Evolutionary conservation across 2,888 invertebrate species (phyloP), one percentile per base, ranked within the genome.

Genomic region (Drosophila anceps): DNA sequence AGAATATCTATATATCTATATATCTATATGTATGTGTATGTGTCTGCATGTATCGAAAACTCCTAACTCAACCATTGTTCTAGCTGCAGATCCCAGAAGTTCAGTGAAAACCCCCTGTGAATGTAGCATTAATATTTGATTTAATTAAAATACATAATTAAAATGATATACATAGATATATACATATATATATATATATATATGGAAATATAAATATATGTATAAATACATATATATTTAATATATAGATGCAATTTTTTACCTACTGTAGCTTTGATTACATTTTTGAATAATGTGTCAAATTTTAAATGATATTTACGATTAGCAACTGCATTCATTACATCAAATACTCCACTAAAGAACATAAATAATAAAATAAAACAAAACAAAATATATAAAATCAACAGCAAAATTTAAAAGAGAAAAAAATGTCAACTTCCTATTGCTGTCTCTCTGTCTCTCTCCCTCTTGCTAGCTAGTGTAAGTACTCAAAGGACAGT

Each of bases 241-340:
- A 68, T 71, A 74, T 66, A 82, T 89, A 84, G 88, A 88, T 77
- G 90, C 67, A 85, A 75, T 85, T 85, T 85, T 84, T 88, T 90
- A 85, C 84, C 88, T 85, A 85, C 81, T 70, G 90, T 85, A 85
- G 90, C 84, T 85, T 90, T 85, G 90, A 85, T 85, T 85, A 85
- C 84, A 90, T 85, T 85, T 85, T 90, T 90, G 75, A 88, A 90
- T 84, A 74, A 90, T 87, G 86, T 87, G 86, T 87, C 86, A 87
- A 87, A 87, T 87, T 87, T 87, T 86, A 87, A 88, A 86, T 71
- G 88, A 77, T 90, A 88, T 83, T 80, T 74, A 69, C 65, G 72
- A 64, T 71, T 88, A 83, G 84, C 69, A 68, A 55, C 37, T 53
- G 24, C 51, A 53, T 35, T 20, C 33, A 53, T 27, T 60, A 70